phyloP scores from a whole-genome alignment of 2,888 invertebrate species.

The Oxystoma pomonae region DNA sequence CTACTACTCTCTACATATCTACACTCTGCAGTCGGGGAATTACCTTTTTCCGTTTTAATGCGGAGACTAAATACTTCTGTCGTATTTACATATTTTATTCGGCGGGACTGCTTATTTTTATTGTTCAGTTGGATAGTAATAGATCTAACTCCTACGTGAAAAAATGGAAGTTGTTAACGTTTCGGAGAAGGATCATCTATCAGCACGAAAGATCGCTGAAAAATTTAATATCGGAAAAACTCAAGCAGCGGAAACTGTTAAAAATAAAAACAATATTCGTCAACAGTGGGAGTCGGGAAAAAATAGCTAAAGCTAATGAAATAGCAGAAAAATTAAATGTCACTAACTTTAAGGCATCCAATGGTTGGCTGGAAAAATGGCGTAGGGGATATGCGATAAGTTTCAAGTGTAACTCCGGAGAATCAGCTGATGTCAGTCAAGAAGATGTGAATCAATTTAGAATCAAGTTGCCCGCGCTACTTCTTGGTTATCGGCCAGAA shows the following conservation, averaged over 20 bases:
- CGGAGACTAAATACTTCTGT: too few relatives aligned
- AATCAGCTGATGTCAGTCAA: conserved; percentile 24
- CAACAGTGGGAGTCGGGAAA: background rate
- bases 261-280: conserved; percentile 5
- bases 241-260: too few relatives aligned
- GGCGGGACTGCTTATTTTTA: too few relatives aligned
- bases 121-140: too few relatives aligned
- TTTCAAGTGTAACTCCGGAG: conserved; percentile 27
- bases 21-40: too few relatives aligned
- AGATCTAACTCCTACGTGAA: conserved; percentile 1
- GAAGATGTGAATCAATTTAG: too few relatives aligned
- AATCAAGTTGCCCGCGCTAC: conserved; percentile 6
- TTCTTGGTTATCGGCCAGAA: too few relatives aligned
- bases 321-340: too few relatives aligned
- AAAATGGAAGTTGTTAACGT: conserved; percentile 11
- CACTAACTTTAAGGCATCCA: conserved; percentile 22
- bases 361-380: conserved; percentile 24
- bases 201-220: conserved; percentile 10
- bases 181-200: conserved; percentile 9
- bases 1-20: too few relatives aligned
- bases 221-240: conserved; percentile 9
- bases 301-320: background rate
- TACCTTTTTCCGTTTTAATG: too few relatives aligned
- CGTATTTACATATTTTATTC: too few relatives aligned
- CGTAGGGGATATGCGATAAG: conserved; percentile 21